Evolutionary conservation across 1,140 invertebrate species (phyloP).

Genomic region (Agrypnia vestita): DNA sequence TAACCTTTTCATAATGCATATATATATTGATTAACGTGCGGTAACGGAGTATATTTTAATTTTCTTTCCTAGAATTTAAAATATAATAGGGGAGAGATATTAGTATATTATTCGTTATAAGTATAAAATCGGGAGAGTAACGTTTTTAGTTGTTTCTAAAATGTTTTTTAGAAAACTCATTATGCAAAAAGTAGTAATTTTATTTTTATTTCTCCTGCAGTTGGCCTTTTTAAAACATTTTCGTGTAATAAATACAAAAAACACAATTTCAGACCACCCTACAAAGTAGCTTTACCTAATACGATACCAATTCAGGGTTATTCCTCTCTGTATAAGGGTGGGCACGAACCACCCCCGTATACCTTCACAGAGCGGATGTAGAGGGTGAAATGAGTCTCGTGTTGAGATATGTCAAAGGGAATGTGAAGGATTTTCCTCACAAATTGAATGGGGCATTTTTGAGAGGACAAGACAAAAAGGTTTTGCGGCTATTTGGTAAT

Average conservation of each 20-base stretch:
- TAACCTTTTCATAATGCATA: no score
- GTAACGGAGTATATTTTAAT: no score
- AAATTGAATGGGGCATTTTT: constrained; percentile 50
- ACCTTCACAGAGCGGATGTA: constrained; percentile 13
- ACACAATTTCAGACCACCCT: background rate
- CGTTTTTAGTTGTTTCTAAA: no score
- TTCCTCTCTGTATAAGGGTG: background rate
- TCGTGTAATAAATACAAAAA: background rate
- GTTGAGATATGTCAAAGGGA: constrained; percentile 58
- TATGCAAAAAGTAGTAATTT: no score
- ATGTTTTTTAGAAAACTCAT: no score
- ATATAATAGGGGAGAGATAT: no score
- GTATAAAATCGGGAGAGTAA: no score
- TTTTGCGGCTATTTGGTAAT: constrained; percentile 11
- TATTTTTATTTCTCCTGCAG: no score
- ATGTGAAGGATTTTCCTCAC: constrained; percentile 56
- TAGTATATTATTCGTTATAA: no score
- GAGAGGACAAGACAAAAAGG: constrained; percentile 3
- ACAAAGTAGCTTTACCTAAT: constrained; percentile 10
- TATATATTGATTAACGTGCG: no score
- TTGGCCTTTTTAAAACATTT: no score
- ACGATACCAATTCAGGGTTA: constrained; percentile 23
- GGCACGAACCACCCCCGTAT: background rate
- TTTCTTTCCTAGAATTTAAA: no score
- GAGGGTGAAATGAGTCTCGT: constrained; percentile 16